Evolutionary conservation across 2,113 vertebrate genomes (phyloP).

Genomic region (Poicephalus gulielmi): DNA sequence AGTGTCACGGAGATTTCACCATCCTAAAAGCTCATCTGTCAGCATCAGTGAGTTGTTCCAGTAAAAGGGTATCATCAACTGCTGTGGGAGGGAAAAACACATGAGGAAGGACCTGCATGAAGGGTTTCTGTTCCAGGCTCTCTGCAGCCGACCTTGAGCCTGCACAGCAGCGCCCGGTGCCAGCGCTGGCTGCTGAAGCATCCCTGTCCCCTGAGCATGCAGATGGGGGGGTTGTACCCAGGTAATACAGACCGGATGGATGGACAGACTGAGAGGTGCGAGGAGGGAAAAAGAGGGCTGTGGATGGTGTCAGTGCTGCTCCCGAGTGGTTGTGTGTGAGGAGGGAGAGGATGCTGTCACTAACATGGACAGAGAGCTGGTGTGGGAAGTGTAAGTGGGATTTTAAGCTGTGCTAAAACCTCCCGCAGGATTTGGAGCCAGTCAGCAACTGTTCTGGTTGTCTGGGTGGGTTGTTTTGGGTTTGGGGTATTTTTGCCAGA

Average conservation of each 20-base stretch:
- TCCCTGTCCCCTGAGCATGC: background rate
- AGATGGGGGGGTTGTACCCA: background rate
- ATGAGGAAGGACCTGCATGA: background rate
- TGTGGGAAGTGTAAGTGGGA: background rate
- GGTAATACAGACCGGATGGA: background rate
- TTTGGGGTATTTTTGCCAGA: background rate
- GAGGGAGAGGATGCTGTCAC: background rate
- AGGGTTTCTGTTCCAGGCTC: background rate
- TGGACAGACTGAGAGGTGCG: background rate
- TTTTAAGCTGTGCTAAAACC: background rate
- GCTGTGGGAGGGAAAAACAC: background rate
- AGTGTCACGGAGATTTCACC: conserved; percentile 66
- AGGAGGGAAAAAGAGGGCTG: background rate
- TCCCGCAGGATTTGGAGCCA: background rate
- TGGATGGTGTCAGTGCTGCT: accelerated
- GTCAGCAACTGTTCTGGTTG: background rate
- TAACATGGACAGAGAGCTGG: background rate
- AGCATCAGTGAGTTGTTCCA: conserved; percentile 62
- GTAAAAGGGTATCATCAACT: conserved; percentile 64
- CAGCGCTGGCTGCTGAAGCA: background rate
- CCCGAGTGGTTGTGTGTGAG: accelerated
- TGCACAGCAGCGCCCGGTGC: background rate
- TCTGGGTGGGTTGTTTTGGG: background rate
- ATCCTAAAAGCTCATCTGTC: conserved; percentile 69
- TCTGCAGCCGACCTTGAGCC: background rate